Base-by-base conservation (phyloP, 2,797 vertebrate species). In the Poeciliopsis turneri region DNA sequence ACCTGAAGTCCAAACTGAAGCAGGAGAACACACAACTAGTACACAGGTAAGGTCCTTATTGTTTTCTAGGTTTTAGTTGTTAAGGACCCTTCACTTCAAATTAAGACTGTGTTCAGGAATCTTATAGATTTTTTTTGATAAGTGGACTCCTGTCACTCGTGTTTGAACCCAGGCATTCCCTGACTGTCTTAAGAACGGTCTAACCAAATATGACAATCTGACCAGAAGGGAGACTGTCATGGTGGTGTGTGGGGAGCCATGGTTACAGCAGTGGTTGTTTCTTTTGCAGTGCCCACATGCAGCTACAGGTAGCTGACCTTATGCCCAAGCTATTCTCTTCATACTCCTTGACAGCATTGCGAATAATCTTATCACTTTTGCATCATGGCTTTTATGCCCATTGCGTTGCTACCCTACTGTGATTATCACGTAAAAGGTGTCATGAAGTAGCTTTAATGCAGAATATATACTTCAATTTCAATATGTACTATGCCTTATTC, bases 1-100 rank as follows among this genome's bases (percentile, higher is more conserved):
- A 99, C 82, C 86, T 98, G 78, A 98, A 99, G 91, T 97, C 97
- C 90, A 99, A 95, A 92, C 93, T 99, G 85, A 99, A 97, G 87
- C 97, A 98, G 85, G 97, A 99, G 80, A 99, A 99, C 89, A 98
- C 95, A 0, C 98, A 99, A 43, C 94, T 99, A 15, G 98, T 99
- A 4, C 98, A 98, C 96, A 97, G 98, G 98, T 99, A 18, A 70
- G 41, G 43, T 70, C 6, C 25, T 68, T 15, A 41, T 28, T 45
- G 25, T 45, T 6, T n/a, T 46, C 43, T 70, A 46, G 68, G n/a
- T 45, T 39, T 15, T 45, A 70, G 43, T 16, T 70, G 25, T 45
- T 46, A 15, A 16, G 41, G 68, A n/a, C 25, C 39, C 2, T n/a
- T 28, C n/a, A 28, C 43, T 46, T 70, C 43, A 46, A n/a, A 12